A percentile compares a stretch with the other conserved stretches of the same genome.
phyloP scores from a whole-genome alignment of 2,797 vertebrate species.

The Megalops cyprinoides region DNA sequence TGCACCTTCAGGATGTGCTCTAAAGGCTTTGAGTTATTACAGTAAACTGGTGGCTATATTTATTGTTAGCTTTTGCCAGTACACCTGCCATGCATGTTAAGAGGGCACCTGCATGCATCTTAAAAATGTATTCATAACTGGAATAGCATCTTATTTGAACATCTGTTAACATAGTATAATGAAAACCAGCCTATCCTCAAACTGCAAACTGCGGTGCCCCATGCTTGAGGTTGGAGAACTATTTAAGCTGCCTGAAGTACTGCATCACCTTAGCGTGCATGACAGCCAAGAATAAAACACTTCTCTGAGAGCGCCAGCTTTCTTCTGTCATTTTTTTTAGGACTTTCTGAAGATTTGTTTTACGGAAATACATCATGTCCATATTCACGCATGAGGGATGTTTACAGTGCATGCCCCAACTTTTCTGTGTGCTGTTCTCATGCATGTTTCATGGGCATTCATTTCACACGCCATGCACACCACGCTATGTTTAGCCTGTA shows the following conservation, averaged over 20 bases:
- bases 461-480: neutral
- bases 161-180: neutral
- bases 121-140: neutral
- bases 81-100: neutral
- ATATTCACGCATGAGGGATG: constrained; percentile 30
- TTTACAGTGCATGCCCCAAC: constrained; percentile 28
- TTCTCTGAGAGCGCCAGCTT: neutral
- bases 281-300: neutral
- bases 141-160: neutral
- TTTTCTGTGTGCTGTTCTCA: constrained; percentile 34
- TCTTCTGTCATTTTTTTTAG: neutral
- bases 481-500: neutral
- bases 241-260: neutral
- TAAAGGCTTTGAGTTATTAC: constrained; percentile 8
- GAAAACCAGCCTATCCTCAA: neutral
- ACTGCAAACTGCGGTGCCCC: neutral
- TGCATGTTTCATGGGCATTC: constrained; percentile 32
- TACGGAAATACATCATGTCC: constrained; percentile 6
- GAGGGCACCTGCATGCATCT: neutral
- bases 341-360: neutral
- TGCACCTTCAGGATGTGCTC: neutral
- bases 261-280: neutral
- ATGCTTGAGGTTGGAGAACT: neutral
- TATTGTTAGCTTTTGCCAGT: neutral
- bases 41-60: neutral